These are phyloP conservation scores for Agrotis exclamationis DNA, from an alignment of 2,888 invertebrate species.

Conservation along the genomic window DNA sequence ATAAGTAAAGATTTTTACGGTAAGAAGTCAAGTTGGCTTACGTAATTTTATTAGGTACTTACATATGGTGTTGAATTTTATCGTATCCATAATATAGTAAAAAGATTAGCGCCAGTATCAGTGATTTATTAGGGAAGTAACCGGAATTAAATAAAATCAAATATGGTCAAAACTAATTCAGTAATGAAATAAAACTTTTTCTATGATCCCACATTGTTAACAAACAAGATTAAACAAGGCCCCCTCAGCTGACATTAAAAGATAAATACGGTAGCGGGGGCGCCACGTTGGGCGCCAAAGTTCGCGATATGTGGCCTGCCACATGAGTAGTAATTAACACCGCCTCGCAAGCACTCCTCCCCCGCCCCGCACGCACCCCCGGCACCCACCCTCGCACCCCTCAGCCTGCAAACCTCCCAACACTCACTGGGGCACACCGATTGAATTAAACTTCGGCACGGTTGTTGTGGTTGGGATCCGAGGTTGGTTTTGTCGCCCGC, in stretches of 20 bases:
- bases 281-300: constrained; percentile 86
- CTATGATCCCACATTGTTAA: constrained; percentile 73
- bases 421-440: constrained; percentile 85
- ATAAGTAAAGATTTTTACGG: constrained; percentile 8
- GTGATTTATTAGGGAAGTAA: background rate
- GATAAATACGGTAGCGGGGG: constrained; percentile 83
- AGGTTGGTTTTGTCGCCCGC: constrained; percentile 87
- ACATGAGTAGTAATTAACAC: constrained; percentile 90
- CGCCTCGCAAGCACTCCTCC: constrained; percentile 76
- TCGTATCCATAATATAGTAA: background rate
- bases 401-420: constrained; percentile 63
- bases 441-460: constrained; percentile 90
- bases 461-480: constrained; percentile 88
- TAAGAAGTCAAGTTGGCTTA: background rate
- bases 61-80: background rate
- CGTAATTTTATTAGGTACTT: constrained; percentile 9
- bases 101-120: background rate
- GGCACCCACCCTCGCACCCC: constrained; percentile 52
- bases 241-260: constrained; percentile 82
- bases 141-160: constrained; percentile 28
- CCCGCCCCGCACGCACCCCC: constrained; percentile 60
- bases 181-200: constrained; percentile 70
- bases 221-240: constrained; percentile 76
- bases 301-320: constrained; percentile 89
- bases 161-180: constrained; percentile 43